A percentile compares a stretch with the other conserved stretches of the same genome.
Evolutionary conservation across 2,113 vertebrate genomes (phyloP).

Genomic region (Pangasianodon hypophthalmus): DNA sequence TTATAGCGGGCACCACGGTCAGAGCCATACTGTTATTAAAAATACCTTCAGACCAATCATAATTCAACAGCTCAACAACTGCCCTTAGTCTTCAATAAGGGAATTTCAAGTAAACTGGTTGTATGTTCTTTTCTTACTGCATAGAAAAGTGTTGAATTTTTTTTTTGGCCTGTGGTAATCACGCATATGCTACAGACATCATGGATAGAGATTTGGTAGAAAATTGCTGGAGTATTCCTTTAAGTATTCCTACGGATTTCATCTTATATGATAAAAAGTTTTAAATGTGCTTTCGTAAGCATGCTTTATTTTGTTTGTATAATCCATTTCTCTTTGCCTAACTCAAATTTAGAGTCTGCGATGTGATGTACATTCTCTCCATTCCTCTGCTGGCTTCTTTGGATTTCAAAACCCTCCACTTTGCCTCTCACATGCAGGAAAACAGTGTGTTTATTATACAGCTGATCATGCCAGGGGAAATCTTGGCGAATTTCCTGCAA

Average conservation of each 20-base stretch:
- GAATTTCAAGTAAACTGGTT: not conserved
- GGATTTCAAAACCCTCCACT: not conserved
- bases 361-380: not conserved
- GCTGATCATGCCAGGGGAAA: conserved; percentile 23
- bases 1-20: not conserved
- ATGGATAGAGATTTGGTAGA: not conserved
- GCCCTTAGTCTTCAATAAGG: not conserved
- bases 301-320: not conserved
- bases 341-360: not conserved
- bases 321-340: not conserved
- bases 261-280: not conserved
- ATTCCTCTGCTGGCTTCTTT: conserved; percentile 2
- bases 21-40: not conserved
- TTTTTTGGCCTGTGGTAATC: not conserved
- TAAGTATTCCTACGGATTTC: not conserved
- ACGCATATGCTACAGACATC: not conserved
- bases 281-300: not conserved
- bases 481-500: conserved; percentile 39
- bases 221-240: not conserved
- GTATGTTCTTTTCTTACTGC: not conserved
- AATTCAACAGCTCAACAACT: not conserved
- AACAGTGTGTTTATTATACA: conserved; percentile 40
- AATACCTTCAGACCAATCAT: not conserved
- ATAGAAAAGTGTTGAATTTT: not conserved
- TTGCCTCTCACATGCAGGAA: conserved; percentile 2